Evolutionary conservation across 1,140 invertebrate species (phyloP), one percentile per base, ranked within the genome.

Genomic region (Drosophila oshimai): DNA sequence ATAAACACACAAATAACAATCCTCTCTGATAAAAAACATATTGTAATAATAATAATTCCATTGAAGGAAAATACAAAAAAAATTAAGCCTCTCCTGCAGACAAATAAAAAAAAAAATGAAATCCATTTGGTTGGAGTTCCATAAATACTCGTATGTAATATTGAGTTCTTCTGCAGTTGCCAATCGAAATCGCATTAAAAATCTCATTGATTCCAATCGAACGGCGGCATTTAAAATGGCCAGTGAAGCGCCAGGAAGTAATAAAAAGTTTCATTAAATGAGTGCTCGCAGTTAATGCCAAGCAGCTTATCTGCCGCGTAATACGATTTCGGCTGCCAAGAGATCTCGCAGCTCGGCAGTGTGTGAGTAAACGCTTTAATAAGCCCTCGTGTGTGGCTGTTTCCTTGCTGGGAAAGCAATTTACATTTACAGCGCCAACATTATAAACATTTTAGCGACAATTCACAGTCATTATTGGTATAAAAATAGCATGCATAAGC

Each of bases 261-360:
- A 86, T 86, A 86, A 84, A 86, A 86, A 86, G 58, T 86, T 80
- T 79, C 75, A 75, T 60, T 62, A 54, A 79, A 79, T 65, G 69
- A 64, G 50, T 76, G 49, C 73, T 55, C 65, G 36, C 57, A 71
- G 73, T 70, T 83, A 68, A 76, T 73, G 47, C 33, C 68, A 73
- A 77, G 69, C 74, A 17, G 79, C 74, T 83, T 83, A 83, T 86
- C 79, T 79, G 57, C 13, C 46, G 37, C 42, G 57, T 53, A 50
- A 34, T 51, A 54, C 42, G 51, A 65, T 71, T 58, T 65, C 44
- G 22, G 28, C 20, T 37, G 51, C 36, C 62, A 45, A 53, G 37
- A 67, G 72, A 83, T 60, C 55, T 51, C 24, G 20, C 22, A 46
- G 58, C 74, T 57, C 44, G 10, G 64, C 61, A 70, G 45, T 45